phyloP scores from a whole-genome alignment of 2,797 vertebrate genomes.

The Gobionotothen gibberifrons region DNA sequence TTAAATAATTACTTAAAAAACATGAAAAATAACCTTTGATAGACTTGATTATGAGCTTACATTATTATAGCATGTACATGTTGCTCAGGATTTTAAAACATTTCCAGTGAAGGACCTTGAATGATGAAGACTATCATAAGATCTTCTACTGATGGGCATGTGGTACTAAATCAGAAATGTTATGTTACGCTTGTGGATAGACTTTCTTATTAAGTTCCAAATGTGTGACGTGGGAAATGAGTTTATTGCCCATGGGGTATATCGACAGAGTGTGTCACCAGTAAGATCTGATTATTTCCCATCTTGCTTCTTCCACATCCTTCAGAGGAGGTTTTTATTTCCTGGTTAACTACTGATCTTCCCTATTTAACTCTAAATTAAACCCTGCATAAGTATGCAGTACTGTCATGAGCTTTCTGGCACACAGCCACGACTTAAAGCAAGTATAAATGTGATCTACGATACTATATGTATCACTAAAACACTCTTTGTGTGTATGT shows the following conservation, averaged over 20 bases:
- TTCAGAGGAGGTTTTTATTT: conserved; percentile 6
- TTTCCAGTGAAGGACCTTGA: not conserved
- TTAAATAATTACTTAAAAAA: not conserved
- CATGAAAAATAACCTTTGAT: not conserved
- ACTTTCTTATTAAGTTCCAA: conserved; percentile 33
- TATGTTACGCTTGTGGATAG: conserved; percentile 21
- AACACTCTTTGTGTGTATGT: not conserved
- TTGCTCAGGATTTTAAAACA: not conserved
- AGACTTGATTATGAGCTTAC: not conserved
- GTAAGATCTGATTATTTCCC: conserved; percentile 26
- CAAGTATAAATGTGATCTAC: conserved; percentile 20
- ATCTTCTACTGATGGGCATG: conserved; percentile 3
- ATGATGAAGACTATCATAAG: not conserved
- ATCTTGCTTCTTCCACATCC: conserved; percentile 7
- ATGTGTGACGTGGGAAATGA: conserved; percentile 24
- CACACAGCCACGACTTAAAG: conserved; percentile 7
- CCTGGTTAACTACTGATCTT: not conserved
- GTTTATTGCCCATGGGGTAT: conserved; percentile 23
- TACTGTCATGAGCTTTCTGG: not conserved
- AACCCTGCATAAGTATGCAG: not conserved
- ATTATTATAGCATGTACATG: not conserved
- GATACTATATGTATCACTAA: not conserved
- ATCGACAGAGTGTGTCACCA: conserved; percentile 7
- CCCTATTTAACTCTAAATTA: not conserved
- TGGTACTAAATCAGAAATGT: not conserved